Percentiles rank a stretch among this genome's conserved stretches.
Evolutionary conservation across 2,797 vertebrate genomes (phyloP).

Genomic region (Artibeus jamaicensis): DNA sequence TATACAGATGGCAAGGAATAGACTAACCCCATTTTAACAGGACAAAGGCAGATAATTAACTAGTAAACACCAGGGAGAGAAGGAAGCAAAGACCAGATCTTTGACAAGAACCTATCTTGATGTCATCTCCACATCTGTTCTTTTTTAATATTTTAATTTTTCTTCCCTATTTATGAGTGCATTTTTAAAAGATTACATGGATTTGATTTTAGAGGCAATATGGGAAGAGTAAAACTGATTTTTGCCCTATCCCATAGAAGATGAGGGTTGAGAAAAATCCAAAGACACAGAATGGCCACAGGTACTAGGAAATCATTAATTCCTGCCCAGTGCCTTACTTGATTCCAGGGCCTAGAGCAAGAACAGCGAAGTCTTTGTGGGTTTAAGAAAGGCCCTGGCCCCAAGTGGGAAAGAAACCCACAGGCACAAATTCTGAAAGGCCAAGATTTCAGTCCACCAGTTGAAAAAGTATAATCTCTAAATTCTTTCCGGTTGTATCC

Average conservation of each 20-base stretch:
- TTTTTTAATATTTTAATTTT: background rate
- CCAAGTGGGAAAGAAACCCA: background rate
- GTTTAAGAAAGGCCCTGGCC: background rate
- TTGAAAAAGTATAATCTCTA: background rate
- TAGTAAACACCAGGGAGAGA: background rate
- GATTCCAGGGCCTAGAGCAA: background rate
- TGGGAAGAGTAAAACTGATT: background rate
- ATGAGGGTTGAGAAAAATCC: background rate
- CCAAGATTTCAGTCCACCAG: background rate
- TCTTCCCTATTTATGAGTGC: background rate
- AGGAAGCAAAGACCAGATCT: background rate
- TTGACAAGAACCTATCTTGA: background rate
- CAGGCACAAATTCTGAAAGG: background rate
- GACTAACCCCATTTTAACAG: background rate
- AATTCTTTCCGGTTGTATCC: background rate
- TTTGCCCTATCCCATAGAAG: background rate
- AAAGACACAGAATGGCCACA: background rate
- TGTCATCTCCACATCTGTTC: background rate
- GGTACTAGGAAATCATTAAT: background rate
- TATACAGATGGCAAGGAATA: background rate
- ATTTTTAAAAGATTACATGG: background rate
- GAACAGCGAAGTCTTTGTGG: background rate
- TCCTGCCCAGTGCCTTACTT: background rate
- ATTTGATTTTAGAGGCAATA: background rate
- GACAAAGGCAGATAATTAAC: background rate